Evolutionary conservation across 2,797 vertebrate genomes (phyloP), one percentile per base, ranked within the genome.

Genomic region (Melanotaenia nigrans): DNA sequence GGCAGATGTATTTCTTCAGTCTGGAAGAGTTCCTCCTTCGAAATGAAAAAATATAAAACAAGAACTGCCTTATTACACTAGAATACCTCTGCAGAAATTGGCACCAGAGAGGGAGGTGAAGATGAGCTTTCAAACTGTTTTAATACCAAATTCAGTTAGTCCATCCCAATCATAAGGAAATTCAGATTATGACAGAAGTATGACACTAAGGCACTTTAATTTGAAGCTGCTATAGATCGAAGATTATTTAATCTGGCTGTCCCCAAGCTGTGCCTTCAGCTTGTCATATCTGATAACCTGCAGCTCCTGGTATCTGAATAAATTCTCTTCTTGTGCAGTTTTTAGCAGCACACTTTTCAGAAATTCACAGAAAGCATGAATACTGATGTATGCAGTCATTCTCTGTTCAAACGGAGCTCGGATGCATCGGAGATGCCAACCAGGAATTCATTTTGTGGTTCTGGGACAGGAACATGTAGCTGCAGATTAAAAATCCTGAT

Each of bases 281-380:
- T 22, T 58, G 40, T 65, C 28, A 55, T 22, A 58, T 79, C 47
- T 66, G 63, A 75, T 78, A 62, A 68, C 59, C 51, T 49, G 1
- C 42, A 73, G 36, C 28, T 24, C 1, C 53, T 4, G 20, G 4
- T 58, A 18, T 68, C 67, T 66, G 49, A 65, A 68, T 67, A 54
- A n/a, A 59, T 40, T 66, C 58, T 32, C 3, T 51, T 42, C 24
- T 28, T 30, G 47, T 68, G 51, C 25, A 45, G 38, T 54, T 73
- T 68, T 18, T 11, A 36, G 69, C 65, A 40, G 65, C 24, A 72
- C 53, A 30, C 49, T 63, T 78, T 54, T 68, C 18, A 61, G 68
- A 54, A 64, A 61, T 70, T 57, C 62, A 56, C 35, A 47, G 54
- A 58, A 24, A 64, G 33, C 40, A 61, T 36, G 40, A 75, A 69